A percentile compares a stretch with the other conserved stretches of the same genome.
These are phyloP conservation scores for Coleophora deauratella DNA, from an alignment of 2,888 invertebrate species.

Conservation along the genomic window DNA sequence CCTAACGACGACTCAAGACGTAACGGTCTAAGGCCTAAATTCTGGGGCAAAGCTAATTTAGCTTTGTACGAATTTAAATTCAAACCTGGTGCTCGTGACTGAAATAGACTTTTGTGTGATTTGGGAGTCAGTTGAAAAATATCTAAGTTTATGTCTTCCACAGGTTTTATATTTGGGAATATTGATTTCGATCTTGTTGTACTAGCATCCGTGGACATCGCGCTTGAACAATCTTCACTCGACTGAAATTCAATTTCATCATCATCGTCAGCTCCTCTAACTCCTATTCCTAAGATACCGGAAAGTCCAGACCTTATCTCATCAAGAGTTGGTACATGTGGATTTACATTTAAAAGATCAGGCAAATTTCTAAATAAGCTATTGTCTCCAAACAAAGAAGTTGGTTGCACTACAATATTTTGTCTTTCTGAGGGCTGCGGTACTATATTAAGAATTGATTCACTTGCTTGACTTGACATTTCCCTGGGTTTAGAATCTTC, in stretches of 20 bases:
- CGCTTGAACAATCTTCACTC: constrained; percentile 18
- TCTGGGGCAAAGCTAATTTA: constrained; percentile 34
- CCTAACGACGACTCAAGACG: constrained; percentile 30
- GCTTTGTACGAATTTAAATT: constrained; percentile 35
- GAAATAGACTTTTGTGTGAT: constrained; percentile 10
- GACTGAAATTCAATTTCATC: constrained; percentile 13
- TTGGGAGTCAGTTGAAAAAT: constrained; percentile 30
- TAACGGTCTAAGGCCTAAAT: constrained; percentile 32
- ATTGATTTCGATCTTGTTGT: constrained; percentile 18
- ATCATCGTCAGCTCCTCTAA: constrained; percentile 12
- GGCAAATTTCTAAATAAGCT: constrained; percentile 11
- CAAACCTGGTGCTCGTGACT: constrained; percentile 21
- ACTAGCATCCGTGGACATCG: constrained; percentile 29
- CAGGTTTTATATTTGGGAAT: constrained; percentile 20
- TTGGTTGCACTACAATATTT: constrained; percentile 20
- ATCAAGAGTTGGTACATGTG: constrained; percentile 27
- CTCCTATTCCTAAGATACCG: constrained; percentile 24
- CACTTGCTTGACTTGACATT: constrained; percentile 36
- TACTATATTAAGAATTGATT: constrained; percentile 22
- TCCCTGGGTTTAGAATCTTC: constrained; percentile 18
- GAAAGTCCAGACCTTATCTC: constrained; percentile 26
- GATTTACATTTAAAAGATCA: constrained; percentile 18
- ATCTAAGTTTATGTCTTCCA: constrained; percentile 32
- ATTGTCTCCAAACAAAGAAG: constrained; percentile 13
- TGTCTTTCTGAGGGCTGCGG: constrained; percentile 16